These are phyloP conservation scores for Sakesphorus luctuosus DNA, from an alignment of 2,113 vertebrate species.

Conservation along the genomic window DNA sequence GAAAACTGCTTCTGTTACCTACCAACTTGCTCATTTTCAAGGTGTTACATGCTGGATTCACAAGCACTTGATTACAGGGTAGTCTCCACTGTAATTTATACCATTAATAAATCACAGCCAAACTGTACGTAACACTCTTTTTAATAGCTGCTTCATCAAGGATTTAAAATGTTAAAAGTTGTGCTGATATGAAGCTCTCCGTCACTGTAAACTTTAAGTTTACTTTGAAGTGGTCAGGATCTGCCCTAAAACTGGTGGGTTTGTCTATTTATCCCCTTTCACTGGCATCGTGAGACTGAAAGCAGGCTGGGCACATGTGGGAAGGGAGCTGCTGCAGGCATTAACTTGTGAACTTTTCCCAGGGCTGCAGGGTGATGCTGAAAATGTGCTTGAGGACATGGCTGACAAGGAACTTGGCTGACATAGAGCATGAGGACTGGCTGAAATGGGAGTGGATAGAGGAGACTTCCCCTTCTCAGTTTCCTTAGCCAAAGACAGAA, in stretches of 20 bases:
- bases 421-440: background rate
- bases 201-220: background rate
- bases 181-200: background rate
- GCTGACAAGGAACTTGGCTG: background rate
- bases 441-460: background rate
- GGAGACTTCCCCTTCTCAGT: rapidly evolving
- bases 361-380: background rate
- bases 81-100: background rate
- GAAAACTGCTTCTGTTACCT: background rate
- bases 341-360: background rate
- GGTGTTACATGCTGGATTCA: background rate
- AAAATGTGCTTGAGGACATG: background rate
- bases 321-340: background rate
- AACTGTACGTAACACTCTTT: background rate
- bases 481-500: background rate
- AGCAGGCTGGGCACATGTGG: background rate
- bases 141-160: background rate
- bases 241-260: background rate
- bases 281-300: background rate
- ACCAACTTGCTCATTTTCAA: slow-evolving; percentile 12
- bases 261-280: background rate
- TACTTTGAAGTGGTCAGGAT: background rate
- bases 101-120: background rate
- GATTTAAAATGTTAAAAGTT: background rate
- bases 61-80: background rate